phyloP scores from a whole-genome alignment of 2,888 invertebrate genomes.

The Lottia scabra region DNA sequence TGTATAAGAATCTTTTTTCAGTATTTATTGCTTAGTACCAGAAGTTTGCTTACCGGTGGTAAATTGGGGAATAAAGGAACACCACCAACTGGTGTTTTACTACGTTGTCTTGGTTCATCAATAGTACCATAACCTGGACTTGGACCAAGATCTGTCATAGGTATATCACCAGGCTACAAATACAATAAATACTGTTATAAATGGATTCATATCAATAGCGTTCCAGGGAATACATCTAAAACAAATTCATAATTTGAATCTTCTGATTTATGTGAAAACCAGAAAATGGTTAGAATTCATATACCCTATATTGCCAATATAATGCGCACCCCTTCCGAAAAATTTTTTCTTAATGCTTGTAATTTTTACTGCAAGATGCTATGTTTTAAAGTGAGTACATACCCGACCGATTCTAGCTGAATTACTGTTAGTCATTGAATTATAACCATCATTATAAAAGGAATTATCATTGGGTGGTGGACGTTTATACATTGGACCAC shows the following conservation, averaged over 20 bases:
- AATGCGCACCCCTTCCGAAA: too few species aligned
- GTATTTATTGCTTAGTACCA: background rate
- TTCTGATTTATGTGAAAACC: too few species aligned
- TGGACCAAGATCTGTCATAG: conserved; percentile 60
- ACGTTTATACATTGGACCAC: conserved; percentile 36
- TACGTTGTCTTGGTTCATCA: conserved; percentile 49
- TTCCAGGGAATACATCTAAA: too few species aligned
- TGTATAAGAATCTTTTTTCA: too few species aligned
- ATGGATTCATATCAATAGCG: too few species aligned
- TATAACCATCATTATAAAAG: background rate
- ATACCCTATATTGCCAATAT: too few species aligned
- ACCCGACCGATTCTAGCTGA: background rate
- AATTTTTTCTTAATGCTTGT: too few species aligned
- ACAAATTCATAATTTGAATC: too few species aligned
- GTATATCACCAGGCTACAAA: conserved; percentile 54
- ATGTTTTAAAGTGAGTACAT: background rate
- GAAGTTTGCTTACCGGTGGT: conserved; percentile 43
- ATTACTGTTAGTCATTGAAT: conserved; percentile 5
- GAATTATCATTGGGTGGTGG: background rate
- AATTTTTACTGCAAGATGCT: too few species aligned
- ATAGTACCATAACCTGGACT: conserved; percentile 54
- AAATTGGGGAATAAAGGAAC: conserved; percentile 58
- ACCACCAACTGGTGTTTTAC: conserved; percentile 58
- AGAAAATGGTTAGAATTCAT: too few species aligned
- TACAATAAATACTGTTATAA: too few species aligned